These are phyloP conservation scores for Spodoptera litura DNA, from an alignment of 1,140 invertebrate species.

Conservation along the genomic window DNA sequence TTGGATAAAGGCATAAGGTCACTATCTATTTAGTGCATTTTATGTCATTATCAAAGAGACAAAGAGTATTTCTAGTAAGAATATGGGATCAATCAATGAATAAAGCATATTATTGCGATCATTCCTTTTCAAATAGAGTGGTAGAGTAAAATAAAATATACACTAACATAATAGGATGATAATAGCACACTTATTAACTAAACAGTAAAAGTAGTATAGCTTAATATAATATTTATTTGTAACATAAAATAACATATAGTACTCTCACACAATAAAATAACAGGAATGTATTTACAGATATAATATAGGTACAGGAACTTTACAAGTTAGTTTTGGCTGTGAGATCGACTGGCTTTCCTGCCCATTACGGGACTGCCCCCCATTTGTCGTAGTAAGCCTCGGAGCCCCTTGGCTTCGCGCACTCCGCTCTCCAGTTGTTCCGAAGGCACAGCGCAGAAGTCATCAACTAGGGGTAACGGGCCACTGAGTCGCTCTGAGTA, in stretches of 20 bases:
- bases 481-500: slow-evolving; percentile 86
- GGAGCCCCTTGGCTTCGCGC: slow-evolving; percentile 89
- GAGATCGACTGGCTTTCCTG: slow-evolving; percentile 87
- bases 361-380: slow-evolving; percentile 93
- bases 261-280: slow-evolving; percentile 31
- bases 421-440: slow-evolving; percentile 88
- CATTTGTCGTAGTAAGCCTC: slow-evolving; percentile 92
- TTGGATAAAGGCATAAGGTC: too few relatives aligned
- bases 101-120: neutral
- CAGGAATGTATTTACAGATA: slow-evolving; percentile 21
- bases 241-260: slow-evolving; percentile 32
- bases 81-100: too few relatives aligned
- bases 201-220: neutral
- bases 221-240: slow-evolving; percentile 21
- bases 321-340: slow-evolving; percentile 78
- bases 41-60: too few relatives aligned
- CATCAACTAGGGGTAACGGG: slow-evolving; percentile 93
- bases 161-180: too few relatives aligned
- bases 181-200: neutral
- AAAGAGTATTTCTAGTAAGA: too few relatives aligned
- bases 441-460: slow-evolving; percentile 96
- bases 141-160: too few relatives aligned
- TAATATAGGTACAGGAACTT: slow-evolving; percentile 12
- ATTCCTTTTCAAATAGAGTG: neutral
- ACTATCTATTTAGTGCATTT: too few relatives aligned